Conservation (phyloP, 2,113 vertebrate species). For the Enhydra lutris region DNA sequence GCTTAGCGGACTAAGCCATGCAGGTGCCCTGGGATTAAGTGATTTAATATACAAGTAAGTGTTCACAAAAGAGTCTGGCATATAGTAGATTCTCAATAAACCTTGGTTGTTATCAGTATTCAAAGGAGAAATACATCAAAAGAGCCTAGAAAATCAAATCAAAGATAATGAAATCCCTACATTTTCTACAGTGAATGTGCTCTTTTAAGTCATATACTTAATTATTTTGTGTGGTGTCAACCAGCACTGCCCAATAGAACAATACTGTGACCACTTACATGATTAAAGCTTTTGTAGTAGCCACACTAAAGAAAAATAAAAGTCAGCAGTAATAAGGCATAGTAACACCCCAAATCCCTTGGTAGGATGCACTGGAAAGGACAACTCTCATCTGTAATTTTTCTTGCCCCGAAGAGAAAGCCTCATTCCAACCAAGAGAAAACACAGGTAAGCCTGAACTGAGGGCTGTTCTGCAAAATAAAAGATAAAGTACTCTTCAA, state of each 20-base stretch:
- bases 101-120: background rate
- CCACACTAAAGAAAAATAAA: background rate
- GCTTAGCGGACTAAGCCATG: too few species aligned
- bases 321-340: background rate
- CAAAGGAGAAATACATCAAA: background rate
- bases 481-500: background rate
- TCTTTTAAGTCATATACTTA: background rate
- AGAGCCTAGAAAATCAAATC: background rate
- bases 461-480: background rate
- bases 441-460: background rate
- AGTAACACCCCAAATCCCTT: background rate
- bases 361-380: background rate
- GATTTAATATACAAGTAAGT: background rate
- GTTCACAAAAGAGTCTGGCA: background rate
- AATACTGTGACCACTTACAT: background rate
- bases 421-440: background rate
- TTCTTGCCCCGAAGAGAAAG: background rate
- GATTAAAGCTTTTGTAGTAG: background rate
- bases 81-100: background rate
- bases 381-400: background rate
- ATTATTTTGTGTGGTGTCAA: background rate
- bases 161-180: background rate
- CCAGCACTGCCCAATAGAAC: background rate
- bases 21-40: background rate
- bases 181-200: background rate